Evolutionary conservation across 1,140 invertebrate genomes (phyloP), one percentile per base, ranked within the genome.

Genomic region (Teleopsis dalmanni): DNA sequence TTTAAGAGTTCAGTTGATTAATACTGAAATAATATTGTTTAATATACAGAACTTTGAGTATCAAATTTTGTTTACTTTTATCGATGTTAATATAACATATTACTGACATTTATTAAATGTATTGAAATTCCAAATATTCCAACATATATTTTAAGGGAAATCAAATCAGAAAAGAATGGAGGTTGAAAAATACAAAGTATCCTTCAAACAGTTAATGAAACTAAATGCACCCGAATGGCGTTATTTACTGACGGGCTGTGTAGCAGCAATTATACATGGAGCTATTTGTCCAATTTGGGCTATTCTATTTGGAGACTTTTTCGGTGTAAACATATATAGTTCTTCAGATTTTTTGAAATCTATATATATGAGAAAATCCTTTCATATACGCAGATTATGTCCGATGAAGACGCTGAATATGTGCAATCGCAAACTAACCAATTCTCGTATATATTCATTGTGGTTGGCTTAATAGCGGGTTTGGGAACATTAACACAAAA

Each of bases 271-370:
- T 0, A 70, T 83, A 25, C 81, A 85, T 34, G 91, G 91, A 3
- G 77, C 79, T 1, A 80, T 82, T 3, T 83, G 88, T 51, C 89
- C 91, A 0, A 74, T 79, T 4, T 93, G 90, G 70, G 86, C 89
- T 2, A 74, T 95, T 7, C 64, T 94, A 3, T 90, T 95, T 58
- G 87, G 89, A 37, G 84, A 92, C 65, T 84, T 93, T 51, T 78
- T 88, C 49, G 82, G 83, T 51, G 85, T 88, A 72, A 74, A 22
- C 7, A 6, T n/a, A n/a, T n/a, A n/a, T n/a, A n/a, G n/a, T n/a
- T n/a, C n/a, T n/a, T n/a, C n/a, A n/a, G n/a, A n/a, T n/a, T n/a
- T n/a, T n/a, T n/a, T 14, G 23, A 42, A 11, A 11, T 25, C 9
- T 4, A 26, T 14, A 1, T 25, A 4, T 25, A 4, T 11, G 11